phyloP scores from a whole-genome alignment of 2,797 vertebrate species.

The Onychomys torridus region DNA sequence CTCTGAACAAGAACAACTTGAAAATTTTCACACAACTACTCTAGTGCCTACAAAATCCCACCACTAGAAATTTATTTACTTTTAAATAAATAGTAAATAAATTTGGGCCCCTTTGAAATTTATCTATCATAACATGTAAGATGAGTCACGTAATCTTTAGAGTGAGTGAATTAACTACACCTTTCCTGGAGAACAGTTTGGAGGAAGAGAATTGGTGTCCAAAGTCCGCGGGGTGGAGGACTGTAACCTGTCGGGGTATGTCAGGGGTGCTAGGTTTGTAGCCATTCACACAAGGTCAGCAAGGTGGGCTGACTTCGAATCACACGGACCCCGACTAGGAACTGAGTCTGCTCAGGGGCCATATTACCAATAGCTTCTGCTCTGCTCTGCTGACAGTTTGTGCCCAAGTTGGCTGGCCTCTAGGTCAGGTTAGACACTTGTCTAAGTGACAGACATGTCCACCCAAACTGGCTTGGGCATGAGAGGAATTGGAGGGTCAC shows the following conservation, averaged over 20 bases:
- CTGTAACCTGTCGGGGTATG: neutral
- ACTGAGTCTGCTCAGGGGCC: neutral
- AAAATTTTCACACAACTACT: neutral
- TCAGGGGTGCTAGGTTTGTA: neutral
- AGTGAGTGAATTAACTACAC: neutral
- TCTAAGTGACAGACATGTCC: neutral
- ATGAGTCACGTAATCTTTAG: neutral
- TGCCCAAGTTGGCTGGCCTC: neutral
- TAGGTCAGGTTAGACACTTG: neutral
- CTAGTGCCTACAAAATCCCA: slow-evolving; percentile 22
- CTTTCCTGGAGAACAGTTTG: neutral
- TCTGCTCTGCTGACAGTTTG: neutral
- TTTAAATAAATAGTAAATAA: too few species aligned
- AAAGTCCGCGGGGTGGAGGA: neutral
- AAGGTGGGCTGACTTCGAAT: neutral
- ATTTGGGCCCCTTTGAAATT: slow-evolving; percentile 27
- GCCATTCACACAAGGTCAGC: neutral
- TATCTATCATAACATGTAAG: slow-evolving; percentile 37
- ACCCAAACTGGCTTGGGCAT: neutral
- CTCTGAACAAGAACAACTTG: slow-evolving; percentile 29
- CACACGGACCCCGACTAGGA: neutral
- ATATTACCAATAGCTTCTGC: too few species aligned
- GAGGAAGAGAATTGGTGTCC: neutral
- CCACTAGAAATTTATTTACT: slow-evolving; percentile 59
- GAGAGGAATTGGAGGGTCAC: neutral